Evolutionary conservation across 1,140 invertebrate genomes (phyloP).

Genomic region (Cotesia glomerata): DNA sequence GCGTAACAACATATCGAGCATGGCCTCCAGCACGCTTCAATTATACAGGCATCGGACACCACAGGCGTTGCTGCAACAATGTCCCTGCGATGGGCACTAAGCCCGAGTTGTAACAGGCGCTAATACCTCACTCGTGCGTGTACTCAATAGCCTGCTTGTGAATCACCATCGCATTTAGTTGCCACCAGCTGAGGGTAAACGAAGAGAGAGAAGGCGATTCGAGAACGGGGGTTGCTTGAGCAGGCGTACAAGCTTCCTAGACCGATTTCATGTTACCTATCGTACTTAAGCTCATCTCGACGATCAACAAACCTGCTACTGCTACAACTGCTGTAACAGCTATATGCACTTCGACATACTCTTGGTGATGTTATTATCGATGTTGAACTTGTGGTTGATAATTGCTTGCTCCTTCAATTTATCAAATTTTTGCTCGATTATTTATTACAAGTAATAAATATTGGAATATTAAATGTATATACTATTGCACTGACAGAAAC

Average conservation of each 20-base stretch:
- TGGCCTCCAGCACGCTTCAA: slow-evolving; percentile 1
- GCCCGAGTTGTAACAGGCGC: slow-evolving; percentile 31
- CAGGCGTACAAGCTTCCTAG: not conserved
- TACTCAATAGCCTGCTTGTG: slow-evolving; percentile 25
- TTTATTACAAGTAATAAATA: no score
- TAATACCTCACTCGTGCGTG: slow-evolving; percentile 34
- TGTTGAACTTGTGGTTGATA: no score
- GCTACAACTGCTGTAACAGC: not conserved
- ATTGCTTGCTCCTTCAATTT: no score
- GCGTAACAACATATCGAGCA: slow-evolving; percentile 1
- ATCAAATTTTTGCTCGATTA: no score
- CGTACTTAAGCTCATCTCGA: not conserved
- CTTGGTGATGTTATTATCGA: no score
- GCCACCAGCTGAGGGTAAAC: not conserved
- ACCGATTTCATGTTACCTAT: slow-evolving; percentile 13
- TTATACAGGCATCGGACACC: slow-evolving; percentile 1
- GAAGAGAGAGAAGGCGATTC: not conserved
- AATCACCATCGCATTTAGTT: slow-evolving; percentile 20
- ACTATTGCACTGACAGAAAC: no score
- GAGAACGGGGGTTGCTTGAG: not conserved
- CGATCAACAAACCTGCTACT: slow-evolving; percentile 6
- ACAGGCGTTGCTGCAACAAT: slow-evolving; percentile 24
- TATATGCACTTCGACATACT: not conserved
- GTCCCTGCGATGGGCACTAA: slow-evolving; percentile 26
- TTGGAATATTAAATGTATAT: no score